phyloP scores from a whole-genome alignment of 1,140 invertebrate genomes.

The Solenopsis invicta region DNA sequence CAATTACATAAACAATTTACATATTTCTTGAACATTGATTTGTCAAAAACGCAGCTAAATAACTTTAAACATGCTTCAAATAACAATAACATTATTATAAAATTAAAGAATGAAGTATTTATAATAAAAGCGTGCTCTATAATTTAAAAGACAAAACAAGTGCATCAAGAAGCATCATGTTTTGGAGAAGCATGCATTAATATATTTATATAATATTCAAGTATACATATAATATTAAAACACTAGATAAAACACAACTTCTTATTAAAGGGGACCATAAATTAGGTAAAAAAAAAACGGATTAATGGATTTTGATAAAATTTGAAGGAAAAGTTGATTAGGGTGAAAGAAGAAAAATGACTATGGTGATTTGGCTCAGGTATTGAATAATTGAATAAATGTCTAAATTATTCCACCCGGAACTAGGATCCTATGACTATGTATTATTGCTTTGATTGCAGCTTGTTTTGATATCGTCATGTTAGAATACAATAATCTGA shows the following conservation, averaged over 20 bases:
- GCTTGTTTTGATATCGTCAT: too few relatives aligned
- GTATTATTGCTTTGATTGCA: too few relatives aligned
- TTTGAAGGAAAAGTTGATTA: too few relatives aligned
- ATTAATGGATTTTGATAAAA: too few relatives aligned
- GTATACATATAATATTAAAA: background rate
- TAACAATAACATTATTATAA: constrained; percentile 11
- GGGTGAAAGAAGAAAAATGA: too few relatives aligned
- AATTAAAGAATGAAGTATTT: constrained; percentile 22
- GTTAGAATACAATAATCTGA: too few relatives aligned
- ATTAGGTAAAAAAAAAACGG: too few relatives aligned
- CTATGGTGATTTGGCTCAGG: too few relatives aligned
- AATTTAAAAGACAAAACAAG: constrained; percentile 65
- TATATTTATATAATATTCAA: background rate
- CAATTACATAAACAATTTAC: background rate
- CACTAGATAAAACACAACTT: background rate
- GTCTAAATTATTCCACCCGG: too few relatives aligned
- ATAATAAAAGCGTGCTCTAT: constrained; percentile 65
- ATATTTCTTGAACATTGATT: background rate
- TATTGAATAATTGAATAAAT: too few relatives aligned
- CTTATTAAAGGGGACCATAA: background rate
- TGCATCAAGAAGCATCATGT: constrained; percentile 72
- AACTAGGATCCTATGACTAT: too few relatives aligned
- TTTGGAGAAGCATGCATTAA: constrained; percentile 70
- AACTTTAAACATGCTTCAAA: constrained; percentile 70
- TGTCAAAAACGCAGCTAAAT: background rate